Evolutionary conservation across 64 coral and sea anemone species (phyloP).

Genomic region (Stichodactyla mertensii): DNA sequence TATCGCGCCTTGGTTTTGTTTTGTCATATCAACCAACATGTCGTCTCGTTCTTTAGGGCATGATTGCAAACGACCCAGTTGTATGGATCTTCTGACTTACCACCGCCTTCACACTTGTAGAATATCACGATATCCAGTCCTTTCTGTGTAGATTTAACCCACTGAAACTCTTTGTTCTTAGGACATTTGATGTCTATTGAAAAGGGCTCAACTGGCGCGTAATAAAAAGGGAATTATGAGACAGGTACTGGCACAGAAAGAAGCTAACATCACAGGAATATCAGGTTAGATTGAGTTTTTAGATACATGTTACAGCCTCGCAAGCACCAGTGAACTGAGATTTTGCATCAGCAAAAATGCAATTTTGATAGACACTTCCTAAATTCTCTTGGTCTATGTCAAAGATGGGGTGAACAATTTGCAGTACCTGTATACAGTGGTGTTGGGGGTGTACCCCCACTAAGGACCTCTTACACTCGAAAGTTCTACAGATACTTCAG

Average conservation of each 20-base stretch:
- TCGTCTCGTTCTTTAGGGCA: neutral
- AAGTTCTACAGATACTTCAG: too few species aligned
- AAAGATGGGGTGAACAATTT: too few species aligned
- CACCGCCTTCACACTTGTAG: slow-evolving; percentile 50
- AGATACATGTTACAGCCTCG: too few species aligned
- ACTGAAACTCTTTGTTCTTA: slow-evolving; percentile 41
- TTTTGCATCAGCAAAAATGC: too few species aligned
- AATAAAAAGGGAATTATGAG: neutral
- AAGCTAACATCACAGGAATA: neutral
- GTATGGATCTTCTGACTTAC: slow-evolving; percentile 23
- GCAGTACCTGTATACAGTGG: too few species aligned
- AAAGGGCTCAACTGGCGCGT: slow-evolving; percentile 74
- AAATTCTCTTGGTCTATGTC: too few species aligned
- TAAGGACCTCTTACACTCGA: too few species aligned
- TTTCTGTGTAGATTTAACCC: slow-evolving; percentile 6
- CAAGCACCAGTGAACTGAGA: too few species aligned
- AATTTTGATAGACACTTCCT: too few species aligned
- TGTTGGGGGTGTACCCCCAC: too few species aligned
- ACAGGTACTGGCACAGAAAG: neutral
- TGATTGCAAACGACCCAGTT: neutral
- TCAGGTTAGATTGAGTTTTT: too few species aligned
- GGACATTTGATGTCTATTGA: slow-evolving; percentile 65
- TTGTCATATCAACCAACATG: neutral
- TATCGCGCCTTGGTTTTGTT: neutral
- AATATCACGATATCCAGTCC: slow-evolving; percentile 61